Evolutionary conservation across 2,888 invertebrate genomes (phyloP).

Genomic region (Leptopilina drosophilae): DNA sequence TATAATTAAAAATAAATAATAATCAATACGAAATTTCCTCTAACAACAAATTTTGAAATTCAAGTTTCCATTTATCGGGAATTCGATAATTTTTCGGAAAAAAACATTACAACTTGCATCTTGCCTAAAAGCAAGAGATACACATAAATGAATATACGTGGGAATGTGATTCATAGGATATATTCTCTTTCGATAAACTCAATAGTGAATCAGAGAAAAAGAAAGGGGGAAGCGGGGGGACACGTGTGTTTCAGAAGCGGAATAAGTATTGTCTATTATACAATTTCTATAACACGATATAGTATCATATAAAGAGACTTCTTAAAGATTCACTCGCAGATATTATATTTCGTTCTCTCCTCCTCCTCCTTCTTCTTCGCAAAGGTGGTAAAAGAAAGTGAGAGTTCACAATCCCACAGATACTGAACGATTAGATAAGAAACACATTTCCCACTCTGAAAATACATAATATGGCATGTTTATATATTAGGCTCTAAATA

Average conservation of each 20-base stretch:
- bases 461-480: not conserved
- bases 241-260: constrained; percentile 54
- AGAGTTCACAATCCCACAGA: constrained; percentile 44
- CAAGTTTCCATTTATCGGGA: too few relatives aligned
- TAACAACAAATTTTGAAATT: too few relatives aligned
- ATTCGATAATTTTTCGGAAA: too few relatives aligned
- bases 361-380: not conserved
- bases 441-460: constrained; percentile 13
- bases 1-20: too few relatives aligned
- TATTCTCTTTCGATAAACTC: constrained; percentile 45
- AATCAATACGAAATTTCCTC: too few relatives aligned
- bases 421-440: not conserved
- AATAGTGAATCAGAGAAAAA: constrained; percentile 57
- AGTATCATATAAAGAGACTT: constrained; percentile 58
- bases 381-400: constrained; percentile 48
- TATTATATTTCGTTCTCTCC: too few relatives aligned
- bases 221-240: constrained; percentile 40
- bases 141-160: not conserved
- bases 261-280: constrained; percentile 54
- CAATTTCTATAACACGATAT: constrained; percentile 10
- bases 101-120: too few relatives aligned
- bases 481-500: constrained; percentile 1
- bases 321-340: not conserved
- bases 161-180: constrained; percentile 3
- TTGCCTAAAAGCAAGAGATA: too few relatives aligned